Evolutionary conservation across 2,113 vertebrate genomes (phyloP), one percentile per base, ranked within the genome.

Genomic region (Trematomus loennbergii): DNA sequence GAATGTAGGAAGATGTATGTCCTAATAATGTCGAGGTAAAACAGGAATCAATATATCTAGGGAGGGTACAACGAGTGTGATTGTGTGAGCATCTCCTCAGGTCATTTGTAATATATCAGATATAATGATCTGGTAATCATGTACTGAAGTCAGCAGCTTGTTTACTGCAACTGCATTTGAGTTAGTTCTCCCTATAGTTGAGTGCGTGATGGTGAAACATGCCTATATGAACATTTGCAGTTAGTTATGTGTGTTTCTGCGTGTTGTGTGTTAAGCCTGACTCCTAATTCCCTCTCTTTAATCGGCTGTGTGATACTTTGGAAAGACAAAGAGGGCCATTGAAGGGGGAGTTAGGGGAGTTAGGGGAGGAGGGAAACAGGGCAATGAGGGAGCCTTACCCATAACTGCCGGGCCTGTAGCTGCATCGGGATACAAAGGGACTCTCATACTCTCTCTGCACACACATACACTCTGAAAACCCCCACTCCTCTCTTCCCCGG

Each of bases 261-360:
- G 77, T 76, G 79, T 72, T 68, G 64, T 29, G 72, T 86, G 77
- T 84, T 93, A 88, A 94, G 88, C 86, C 88, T 84, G 92, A 93
- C 91, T 94, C 88, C 89, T 94, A 95, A 95, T 95, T 94, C 92
- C 90, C 87, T 88, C 86, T 58, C 81, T 94, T 93, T 94, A 95
- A 95, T 95, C 89, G 86, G 90, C 93, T 92, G 94, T 91, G 93
- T 94, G 94, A 95, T 95, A 93, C 93, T 94, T 93, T 91, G 78
- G 60, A 85, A 88, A 92, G 87, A 96, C 95, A 96, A 96, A 95
- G 94, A 88, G 71, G 78, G 75, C 90, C 90, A 94, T 95, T 96
- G 90, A 95, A 87, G 52, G 84, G 36, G 83, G 74, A 68, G 75
- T 65, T 52, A 29, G 33, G 71, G 60, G 86, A 40, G 81, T 65